Conservation (phyloP, 2,888 invertebrate species). For the Sesia bembeciformis region DNA sequence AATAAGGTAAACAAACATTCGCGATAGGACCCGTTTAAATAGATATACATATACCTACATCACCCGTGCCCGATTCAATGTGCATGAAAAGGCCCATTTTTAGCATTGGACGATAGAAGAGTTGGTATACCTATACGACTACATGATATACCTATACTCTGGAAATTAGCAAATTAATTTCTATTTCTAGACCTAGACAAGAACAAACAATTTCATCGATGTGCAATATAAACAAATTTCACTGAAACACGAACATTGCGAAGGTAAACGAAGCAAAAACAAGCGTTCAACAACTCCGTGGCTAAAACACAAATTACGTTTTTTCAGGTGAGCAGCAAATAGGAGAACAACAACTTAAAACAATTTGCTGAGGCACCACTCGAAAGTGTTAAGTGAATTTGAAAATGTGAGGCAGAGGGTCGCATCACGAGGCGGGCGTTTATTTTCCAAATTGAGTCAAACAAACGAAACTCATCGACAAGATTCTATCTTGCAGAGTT, state of each 20-base stretch:
- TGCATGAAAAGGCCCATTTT: no score
- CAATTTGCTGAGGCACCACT: conserved; percentile 45
- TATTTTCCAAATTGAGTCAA: conserved; percentile 46
- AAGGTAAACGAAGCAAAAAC: conserved; percentile 33
- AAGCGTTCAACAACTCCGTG: conserved; percentile 22
- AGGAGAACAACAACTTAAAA: conserved; percentile 37
- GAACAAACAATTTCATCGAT: not conserved
- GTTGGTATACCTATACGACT: no score
- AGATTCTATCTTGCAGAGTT: conserved; percentile 63
- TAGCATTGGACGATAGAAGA: no score
- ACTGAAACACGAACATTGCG: conserved; percentile 23
- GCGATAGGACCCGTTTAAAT: no score
- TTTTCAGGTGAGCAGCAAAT: conserved; percentile 47
- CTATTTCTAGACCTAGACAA: not conserved
- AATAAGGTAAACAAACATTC: no score
- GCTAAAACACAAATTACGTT: conserved; percentile 40
- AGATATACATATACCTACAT: no score
- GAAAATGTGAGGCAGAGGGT: conserved; percentile 32
- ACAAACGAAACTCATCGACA: conserved; percentile 65
- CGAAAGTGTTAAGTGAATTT: conserved; percentile 57
- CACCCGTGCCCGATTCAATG: no score
- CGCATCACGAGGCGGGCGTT: conserved; percentile 16
- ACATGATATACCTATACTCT: no score
- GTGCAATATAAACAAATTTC: conserved; percentile 22
- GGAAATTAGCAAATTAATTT: no score